phyloP scores from a whole-genome alignment of 2,888 invertebrate species.

The Cheilosia grossa region DNA sequence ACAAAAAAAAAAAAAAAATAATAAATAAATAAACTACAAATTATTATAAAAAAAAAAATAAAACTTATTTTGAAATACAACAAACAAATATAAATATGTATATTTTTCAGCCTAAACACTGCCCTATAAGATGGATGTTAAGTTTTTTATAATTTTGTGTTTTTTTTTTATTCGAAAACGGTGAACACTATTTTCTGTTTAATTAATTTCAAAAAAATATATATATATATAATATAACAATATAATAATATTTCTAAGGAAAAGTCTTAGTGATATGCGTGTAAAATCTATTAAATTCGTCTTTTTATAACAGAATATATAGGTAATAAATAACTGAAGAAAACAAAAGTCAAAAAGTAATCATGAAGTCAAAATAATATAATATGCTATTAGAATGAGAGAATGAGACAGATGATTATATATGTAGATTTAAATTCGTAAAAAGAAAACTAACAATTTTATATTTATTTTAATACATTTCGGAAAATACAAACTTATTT shows the following conservation, averaged over 20 bases:
- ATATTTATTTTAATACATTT: constrained; percentile 45
- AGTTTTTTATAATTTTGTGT: constrained; percentile 6
- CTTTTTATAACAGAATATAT: constrained; percentile 4
- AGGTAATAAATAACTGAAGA: constrained; percentile 1
- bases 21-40: constrained; percentile 13
- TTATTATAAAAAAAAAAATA: not conserved
- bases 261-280: constrained; percentile 18
- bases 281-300: constrained; percentile 19
- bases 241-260: not conserved
- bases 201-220: not conserved
- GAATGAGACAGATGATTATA: constrained; percentile 50
- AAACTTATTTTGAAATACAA: constrained; percentile 16
- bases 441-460: constrained; percentile 41
- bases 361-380: constrained; percentile 14
- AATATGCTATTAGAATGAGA: constrained; percentile 49
- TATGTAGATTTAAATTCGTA: constrained; percentile 29
- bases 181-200: constrained; percentile 7
- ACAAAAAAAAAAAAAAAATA: constrained; percentile 4
- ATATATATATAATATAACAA: not conserved
- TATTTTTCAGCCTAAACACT: constrained; percentile 60
- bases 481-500: constrained; percentile 17
- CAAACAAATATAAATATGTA: constrained; percentile 14
- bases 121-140: constrained; percentile 47
- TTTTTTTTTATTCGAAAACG: not conserved
- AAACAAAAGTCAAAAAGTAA: not conserved